Evolutionary conservation across 92 coral and sea anemone species (phyloP), one percentile per base, ranked within the genome.

Genomic region (Zoanthus sansibaricus): DNA sequence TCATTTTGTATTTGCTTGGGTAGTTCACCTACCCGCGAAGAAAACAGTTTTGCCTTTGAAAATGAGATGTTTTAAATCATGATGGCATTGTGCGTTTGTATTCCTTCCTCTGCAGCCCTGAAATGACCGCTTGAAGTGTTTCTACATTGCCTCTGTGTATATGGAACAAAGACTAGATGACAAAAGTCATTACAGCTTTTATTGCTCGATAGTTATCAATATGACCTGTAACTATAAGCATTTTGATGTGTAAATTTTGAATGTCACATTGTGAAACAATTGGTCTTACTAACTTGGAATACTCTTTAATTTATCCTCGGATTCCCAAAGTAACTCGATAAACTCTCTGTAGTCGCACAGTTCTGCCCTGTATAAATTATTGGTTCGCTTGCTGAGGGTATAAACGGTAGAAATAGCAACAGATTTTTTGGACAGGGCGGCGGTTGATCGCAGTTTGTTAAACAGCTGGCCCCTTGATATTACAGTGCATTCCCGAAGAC

Each of bases 161-260:
- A 64, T 17, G 45, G 59, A 66, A 80, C 75, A 68, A 80, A 64
- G 12, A 78, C 83, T 51, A 78, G 83, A 59, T 78, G 83, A 31
- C 66, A 47, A 67, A 45, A 80, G 75, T 67, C 59, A 80, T 80
- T 80, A 70, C 66, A 30, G 85, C 47, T 80, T 66, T 80, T 80
- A 80, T 80, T 80, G 85, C 71, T 67, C 12, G 31, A 46, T 64
- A 72, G 45, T 46, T 11, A 80, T 52, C 30, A 80, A 44, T 80
- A 67, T 67, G 37, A 21, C 21, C 59, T 67, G 62, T 80, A 80
- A 80, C 74, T 80, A 59, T 64, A 66, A 80, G 66, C 85, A 66
- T 67, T 62, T 3, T 8, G 37, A 13, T n/a, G 62, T 18, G 46
- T 51, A 17, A 62, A 20, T 64, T 80, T 30, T 25, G 46, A 45